Percentiles rank a stretch among this genome's conserved stretches.
Evolutionary conservation across 2,113 vertebrate species (phyloP).

Genomic region (Neolamprologus brichardi): DNA sequence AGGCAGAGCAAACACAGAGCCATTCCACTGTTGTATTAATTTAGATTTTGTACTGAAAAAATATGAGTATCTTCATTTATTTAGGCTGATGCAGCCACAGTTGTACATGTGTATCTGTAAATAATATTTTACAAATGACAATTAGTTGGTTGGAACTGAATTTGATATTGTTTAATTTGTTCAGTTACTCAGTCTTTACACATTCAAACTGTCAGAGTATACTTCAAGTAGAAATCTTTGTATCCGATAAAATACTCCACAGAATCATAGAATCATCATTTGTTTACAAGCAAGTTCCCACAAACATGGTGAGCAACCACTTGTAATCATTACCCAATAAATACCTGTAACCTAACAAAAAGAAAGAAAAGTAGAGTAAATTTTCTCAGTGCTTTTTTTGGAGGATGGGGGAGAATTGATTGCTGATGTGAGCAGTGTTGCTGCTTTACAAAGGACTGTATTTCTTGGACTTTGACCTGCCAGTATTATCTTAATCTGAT

Average conservation of each 20-base stretch:
- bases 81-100: not conserved
- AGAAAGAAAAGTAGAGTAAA: not conserved
- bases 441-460: slow-evolving; percentile 28
- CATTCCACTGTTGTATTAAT: not conserved
- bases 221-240: slow-evolving; percentile 13
- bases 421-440: slow-evolving; percentile 27
- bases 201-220: not conserved
- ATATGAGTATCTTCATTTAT: slow-evolving; percentile 2
- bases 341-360: not conserved
- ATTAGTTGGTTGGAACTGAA: not conserved
- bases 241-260: slow-evolving; percentile 3
- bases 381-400: not conserved
- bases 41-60: slow-evolving; percentile 10
- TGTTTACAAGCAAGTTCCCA: not conserved
- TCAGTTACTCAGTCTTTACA: not conserved
- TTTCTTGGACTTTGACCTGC: slow-evolving; percentile 11
- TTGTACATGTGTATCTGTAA: slow-evolving; percentile 58
- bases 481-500: slow-evolving; percentile 10
- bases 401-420: not conserved
- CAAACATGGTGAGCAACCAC: not conserved
- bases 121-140: slow-evolving; percentile 38
- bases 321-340: not conserved
- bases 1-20: slow-evolving; percentile 24
- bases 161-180: not conserved
- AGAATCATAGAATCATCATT: not conserved